Conservation (phyloP, 2,888 invertebrate genomes). For the Meganola albula region DNA sequence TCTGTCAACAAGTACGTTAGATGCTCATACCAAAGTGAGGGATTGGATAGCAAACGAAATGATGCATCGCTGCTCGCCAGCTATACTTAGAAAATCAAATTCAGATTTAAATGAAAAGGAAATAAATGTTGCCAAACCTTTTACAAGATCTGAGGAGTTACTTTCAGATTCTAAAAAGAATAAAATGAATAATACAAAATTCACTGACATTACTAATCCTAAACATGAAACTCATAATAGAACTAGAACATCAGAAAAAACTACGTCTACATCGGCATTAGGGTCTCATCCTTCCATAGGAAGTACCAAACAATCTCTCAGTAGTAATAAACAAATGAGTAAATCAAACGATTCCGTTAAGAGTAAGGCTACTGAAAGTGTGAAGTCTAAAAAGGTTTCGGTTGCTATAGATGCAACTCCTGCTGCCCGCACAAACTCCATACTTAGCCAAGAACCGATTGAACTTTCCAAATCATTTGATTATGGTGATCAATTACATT, state of each 20-base stretch:
- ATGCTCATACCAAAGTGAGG: slow-evolving; percentile 90
- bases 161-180: slow-evolving; percentile 51
- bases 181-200: slow-evolving; percentile 38
- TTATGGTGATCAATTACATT: slow-evolving; percentile 50
- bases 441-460: slow-evolving; percentile 86
- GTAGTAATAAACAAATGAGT: slow-evolving; percentile 39
- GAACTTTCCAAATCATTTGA: slow-evolving; percentile 83
- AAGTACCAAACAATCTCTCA: slow-evolving; percentile 52
- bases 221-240: slow-evolving; percentile 45
- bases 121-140: slow-evolving; percentile 45
- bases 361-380: slow-evolving; percentile 59
- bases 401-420: slow-evolving; percentile 89
- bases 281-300: slow-evolving; percentile 63
- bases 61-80: slow-evolving; percentile 83
- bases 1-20: slow-evolving; percentile 88
- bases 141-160: slow-evolving; percentile 67
- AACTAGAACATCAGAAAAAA: slow-evolving; percentile 65
- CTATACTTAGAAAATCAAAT: slow-evolving; percentile 77
- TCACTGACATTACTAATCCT: slow-evolving; percentile 32
- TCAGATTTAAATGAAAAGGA: slow-evolving; percentile 53
- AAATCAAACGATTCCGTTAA: slow-evolving; percentile 69
- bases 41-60: slow-evolving; percentile 92
- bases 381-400: slow-evolving; percentile 82
- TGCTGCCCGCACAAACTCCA: slow-evolving; percentile 82
- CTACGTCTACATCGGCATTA: slow-evolving; percentile 65